Evolutionary conservation across 2,888 invertebrate genomes (phyloP).

Genomic region (Bembecia ichneumoniformis): DNA sequence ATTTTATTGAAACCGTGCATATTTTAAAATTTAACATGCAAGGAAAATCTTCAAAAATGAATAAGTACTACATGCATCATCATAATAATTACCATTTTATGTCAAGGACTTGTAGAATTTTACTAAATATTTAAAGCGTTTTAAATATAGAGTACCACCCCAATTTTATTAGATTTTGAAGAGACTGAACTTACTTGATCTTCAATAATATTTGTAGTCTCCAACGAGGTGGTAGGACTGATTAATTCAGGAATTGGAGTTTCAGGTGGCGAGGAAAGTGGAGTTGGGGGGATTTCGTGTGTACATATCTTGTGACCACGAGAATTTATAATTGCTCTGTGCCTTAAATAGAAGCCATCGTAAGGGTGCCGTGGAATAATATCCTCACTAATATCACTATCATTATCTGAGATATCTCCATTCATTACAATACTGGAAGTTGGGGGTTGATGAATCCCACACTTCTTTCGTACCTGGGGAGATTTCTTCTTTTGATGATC

Average conservation of each 20-base stretch:
- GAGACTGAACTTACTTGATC: slow-evolving; percentile 43
- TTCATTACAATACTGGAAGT: slow-evolving; percentile 18
- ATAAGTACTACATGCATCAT: background rate
- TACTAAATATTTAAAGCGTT: too few species aligned
- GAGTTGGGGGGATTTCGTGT: slow-evolving; percentile 53
- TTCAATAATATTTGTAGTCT: slow-evolving; percentile 27
- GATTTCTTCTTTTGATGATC: slow-evolving; percentile 14
- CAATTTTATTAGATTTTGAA: background rate
- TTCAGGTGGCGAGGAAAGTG: slow-evolving; percentile 31
- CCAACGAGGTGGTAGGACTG: slow-evolving; percentile 10
- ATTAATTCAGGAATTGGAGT: slow-evolving; percentile 17
- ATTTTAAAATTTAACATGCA: too few species aligned
- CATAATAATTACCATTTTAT: background rate
- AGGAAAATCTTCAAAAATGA: too few species aligned
- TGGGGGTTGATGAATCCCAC: background rate
- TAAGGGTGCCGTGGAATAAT: slow-evolving; percentile 62
- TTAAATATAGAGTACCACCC: too few species aligned
- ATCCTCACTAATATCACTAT: slow-evolving; percentile 41
- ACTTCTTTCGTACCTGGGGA: slow-evolving; percentile 10
- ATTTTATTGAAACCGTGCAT: too few species aligned
- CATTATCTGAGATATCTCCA: slow-evolving; percentile 37
- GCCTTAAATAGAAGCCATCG: slow-evolving; percentile 61
- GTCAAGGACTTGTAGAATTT: too few species aligned
- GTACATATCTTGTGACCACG: slow-evolving; percentile 55
- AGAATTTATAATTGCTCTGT: slow-evolving; percentile 48